Base-by-base conservation (phyloP, 2,113 vertebrate species). In the Phyllostomus hastatus region DNA sequence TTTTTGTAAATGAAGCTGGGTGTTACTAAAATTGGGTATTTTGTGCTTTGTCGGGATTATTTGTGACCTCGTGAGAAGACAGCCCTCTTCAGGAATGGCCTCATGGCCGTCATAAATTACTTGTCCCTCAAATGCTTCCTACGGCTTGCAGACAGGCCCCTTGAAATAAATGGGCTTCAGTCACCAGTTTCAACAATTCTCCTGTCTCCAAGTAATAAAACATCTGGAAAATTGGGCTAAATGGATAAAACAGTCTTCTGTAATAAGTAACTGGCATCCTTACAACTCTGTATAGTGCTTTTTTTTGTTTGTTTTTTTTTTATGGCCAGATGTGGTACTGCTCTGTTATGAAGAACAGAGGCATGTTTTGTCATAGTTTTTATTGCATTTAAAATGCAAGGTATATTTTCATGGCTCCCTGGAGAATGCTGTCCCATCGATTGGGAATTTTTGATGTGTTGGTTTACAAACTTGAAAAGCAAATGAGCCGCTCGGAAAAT, bases 311-410 rank as follows among this genome's bases (percentile, higher is more conserved):
- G 98, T 94, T 98, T 43, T 7, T 90, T 98, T 98, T 98, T 97
- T 97, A 98, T 96, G 97, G 97, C 98, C 98, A 99, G 98, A 98
- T 99, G 98, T 98, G 97, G 97, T 97, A 97, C 97, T 98, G 98
- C 97, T 98, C 96, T 98, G 95, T 98, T 98, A 98, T 98, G 96
- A 98, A 98, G 97, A 98, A 98, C 98, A 98, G 97, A 98, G 98
- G 97, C 98, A 97, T 98, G 97, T 98, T 98, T 98, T 97, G 97
- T 98, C 97, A 96, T 98, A 97, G 95, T 97, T 98, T 99, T 98
- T 98, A 98, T 98, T 98, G 96, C 98, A 98, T 96, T 98, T 98
- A 98, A 97, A 98, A 98, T 98, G 97, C 97, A 98, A 97, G 97
- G 97, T 98, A 98, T 98, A 98, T 98, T 98, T 98, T 98, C 98